Evolutionary conservation across 2,888 invertebrate genomes (phyloP).

Genomic region (Cerceris rybyensis): DNA sequence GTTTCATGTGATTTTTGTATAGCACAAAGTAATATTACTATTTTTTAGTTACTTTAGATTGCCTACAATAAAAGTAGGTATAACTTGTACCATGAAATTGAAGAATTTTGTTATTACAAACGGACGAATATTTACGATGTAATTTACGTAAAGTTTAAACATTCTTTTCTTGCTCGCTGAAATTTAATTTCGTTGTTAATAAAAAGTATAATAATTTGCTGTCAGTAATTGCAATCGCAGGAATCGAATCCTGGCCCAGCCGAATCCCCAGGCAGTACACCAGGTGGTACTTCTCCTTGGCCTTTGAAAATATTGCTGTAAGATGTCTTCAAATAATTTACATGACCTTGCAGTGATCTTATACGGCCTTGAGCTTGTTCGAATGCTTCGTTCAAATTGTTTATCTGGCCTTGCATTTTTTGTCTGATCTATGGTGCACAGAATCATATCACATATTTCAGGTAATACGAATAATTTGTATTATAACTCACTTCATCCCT

Average conservation of each 20-base stretch:
- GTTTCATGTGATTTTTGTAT: constrained; percentile 20
- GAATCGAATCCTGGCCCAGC: constrained; percentile 73
- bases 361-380: constrained; percentile 87
- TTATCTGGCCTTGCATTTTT: constrained; percentile 87
- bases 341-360: constrained; percentile 85
- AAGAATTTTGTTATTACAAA: constrained; percentile 28
- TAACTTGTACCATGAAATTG: constrained; percentile 4
- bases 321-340: constrained; percentile 84
- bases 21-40: constrained; percentile 21
- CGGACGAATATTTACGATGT: constrained; percentile 9
- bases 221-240: constrained; percentile 77
- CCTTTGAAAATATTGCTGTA: constrained; percentile 77
- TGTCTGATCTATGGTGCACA: constrained; percentile 84
- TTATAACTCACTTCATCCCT: constrained; percentile 84
- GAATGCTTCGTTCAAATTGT: constrained; percentile 86
- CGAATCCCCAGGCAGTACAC: constrained; percentile 58
- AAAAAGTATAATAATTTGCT: constrained; percentile 28
- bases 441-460: not conserved
- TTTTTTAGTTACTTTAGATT: constrained; percentile 22
- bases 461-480: not conserved
- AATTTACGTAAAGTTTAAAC: constrained; percentile 15
- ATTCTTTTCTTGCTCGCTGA: constrained; percentile 11
- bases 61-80: constrained; percentile 1
- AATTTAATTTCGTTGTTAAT: constrained; percentile 44
- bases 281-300: constrained; percentile 66